Conservation (phyloP, 2,797 vertebrate genomes). For the Intellagama lesueurii region DNA sequence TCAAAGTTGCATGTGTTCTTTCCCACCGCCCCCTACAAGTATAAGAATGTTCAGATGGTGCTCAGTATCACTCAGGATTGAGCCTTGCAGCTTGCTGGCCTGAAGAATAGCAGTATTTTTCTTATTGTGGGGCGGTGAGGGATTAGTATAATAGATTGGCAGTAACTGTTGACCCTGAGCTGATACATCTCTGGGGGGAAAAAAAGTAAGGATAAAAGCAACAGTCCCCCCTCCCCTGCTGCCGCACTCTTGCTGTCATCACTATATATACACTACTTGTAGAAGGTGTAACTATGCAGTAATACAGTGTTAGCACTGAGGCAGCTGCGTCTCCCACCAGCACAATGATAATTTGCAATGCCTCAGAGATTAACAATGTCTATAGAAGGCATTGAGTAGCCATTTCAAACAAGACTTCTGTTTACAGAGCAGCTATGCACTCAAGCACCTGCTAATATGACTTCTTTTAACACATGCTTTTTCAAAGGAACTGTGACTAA, state of each 20-base stretch:
- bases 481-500: conserved; percentile 81
- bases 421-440: conserved; percentile 80
- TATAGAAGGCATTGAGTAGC: conserved; percentile 73
- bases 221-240: not conserved
- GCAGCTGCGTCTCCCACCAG: conserved; percentile 75
- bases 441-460: conserved; percentile 83
- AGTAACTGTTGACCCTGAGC: not conserved
- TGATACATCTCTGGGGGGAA: not conserved
- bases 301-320: conserved; percentile 73
- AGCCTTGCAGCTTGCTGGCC: conserved; percentile 12
- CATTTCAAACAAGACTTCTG: conserved; percentile 77
- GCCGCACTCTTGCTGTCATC: not conserved
- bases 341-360: conserved; percentile 78
- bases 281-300: conserved; percentile 80
- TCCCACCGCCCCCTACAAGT: not conserved
- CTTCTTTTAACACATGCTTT: conserved; percentile 81
- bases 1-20: not conserved
- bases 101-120: conserved; percentile 14
- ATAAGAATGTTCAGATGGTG: conserved; percentile 13
- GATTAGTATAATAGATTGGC: not conserved
- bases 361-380: conserved; percentile 76
- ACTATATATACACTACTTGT: conserved; percentile 67
- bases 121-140: not conserved
- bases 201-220: conserved; percentile 59
- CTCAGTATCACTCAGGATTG: conserved; percentile 45